Conservation (phyloP, 2,797 vertebrate genomes). For the Gephyroberyx darwinii region DNA sequence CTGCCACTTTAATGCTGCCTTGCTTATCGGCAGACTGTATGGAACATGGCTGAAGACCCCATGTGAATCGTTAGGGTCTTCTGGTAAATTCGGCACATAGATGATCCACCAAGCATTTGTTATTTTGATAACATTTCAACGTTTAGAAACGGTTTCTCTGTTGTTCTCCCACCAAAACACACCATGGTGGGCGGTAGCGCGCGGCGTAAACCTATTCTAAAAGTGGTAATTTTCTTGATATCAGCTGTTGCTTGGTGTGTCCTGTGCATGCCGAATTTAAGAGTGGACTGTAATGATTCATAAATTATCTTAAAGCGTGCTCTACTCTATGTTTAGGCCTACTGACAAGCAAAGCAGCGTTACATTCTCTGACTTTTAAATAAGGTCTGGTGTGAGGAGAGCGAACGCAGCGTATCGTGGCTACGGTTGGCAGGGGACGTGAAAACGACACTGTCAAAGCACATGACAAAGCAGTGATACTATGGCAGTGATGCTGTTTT, state of each 20-base stretch:
- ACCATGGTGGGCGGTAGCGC: not conserved
- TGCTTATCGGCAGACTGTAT: rapidly evolving
- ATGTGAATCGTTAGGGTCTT: rapidly evolving
- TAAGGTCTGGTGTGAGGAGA: not conserved
- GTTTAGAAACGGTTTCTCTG: not conserved
- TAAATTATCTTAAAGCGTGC: rapidly evolving
- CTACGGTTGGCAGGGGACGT: not conserved
- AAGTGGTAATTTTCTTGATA: not conserved
- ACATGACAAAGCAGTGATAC: slow-evolving; percentile 64
- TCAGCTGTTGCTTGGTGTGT: not conserved
- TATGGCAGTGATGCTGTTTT: slow-evolving; percentile 12
- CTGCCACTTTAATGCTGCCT: not conserved
- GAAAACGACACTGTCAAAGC: slow-evolving; percentile 34
- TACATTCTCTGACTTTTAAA: not conserved
- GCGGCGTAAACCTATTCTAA: slow-evolving; percentile 22
- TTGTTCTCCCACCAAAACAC: not conserved
- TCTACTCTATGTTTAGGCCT: rapidly evolving
- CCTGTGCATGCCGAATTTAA: slow-evolving; percentile 35
- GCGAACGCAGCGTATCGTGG: not conserved
- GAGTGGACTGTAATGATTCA: rapidly evolving
- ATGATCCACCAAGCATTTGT: not conserved
- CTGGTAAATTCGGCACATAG: slow-evolving; percentile 18
- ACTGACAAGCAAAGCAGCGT: not conserved
- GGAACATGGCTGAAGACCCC: not conserved
- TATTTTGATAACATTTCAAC: not conserved